Base-by-base conservation (phyloP, 2,113 vertebrate genomes). In the Poecile atricapillus region DNA sequence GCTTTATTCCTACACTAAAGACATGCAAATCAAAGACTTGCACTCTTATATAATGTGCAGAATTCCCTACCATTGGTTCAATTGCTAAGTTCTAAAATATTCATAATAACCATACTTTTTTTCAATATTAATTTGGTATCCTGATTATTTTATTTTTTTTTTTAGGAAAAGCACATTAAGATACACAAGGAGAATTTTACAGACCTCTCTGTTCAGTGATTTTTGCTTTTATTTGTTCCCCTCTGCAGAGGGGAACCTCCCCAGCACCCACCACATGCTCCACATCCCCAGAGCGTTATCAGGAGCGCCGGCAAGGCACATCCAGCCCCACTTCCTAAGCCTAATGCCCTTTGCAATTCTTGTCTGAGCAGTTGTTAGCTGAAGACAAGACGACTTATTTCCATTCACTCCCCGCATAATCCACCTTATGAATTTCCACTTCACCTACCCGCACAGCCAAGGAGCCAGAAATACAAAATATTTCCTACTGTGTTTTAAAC, bases 401-500 rank as follows among this genome's bases (percentile, higher is more conserved):
- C 92, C 27, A 79, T 95, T 97, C 67, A 90, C 52, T 95, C 73
- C 70, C 71, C 2, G 16, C 56, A 46, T 96, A 96, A 95, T 96
- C 91, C 95, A 95, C 78, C 88, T 88, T 49, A 60, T 31, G 83
- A 95, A 95, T 96, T 96, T 87, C 75, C 46, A 96, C 88, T 82
- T 94, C 73, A 90, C 77, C 88, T 90, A 92, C 70, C 67, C 33
- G 10, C 62, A 9, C 71, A 31, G 58, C 86, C 60, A 31, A 93
- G 65, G 80, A 89, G 64, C 56, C 89, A 65, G 74, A 96, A 97
- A 84, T 4, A 65, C 43, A 47, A 90, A 95, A 75, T 92, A 90
- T 94, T 95, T 94, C 89, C 93, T 7, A 76, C 82, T 94, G 70
- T 90, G 58, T 76, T 96, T 95, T 87, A 97, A 96, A 78, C 75